Evolutionary conservation across 2,797 vertebrate species (phyloP).

Genomic region (Scleropages formosus): DNA sequence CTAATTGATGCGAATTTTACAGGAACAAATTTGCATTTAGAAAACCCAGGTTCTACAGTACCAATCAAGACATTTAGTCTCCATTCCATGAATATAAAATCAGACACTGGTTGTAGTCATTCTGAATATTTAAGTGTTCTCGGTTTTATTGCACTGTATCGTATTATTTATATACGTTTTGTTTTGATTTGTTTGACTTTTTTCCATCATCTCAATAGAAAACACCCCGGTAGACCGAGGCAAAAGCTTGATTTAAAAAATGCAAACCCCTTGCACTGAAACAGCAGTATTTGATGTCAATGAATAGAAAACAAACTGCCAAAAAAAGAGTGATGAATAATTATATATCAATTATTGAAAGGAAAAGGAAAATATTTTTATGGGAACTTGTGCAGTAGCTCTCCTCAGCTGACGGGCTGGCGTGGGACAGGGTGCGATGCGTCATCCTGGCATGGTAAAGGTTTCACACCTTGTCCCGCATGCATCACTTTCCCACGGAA

Average conservation of each 20-base stretch:
- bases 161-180: neutral
- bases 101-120: neutral
- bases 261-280: neutral
- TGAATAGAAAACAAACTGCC: no score
- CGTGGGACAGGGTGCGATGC: neutral
- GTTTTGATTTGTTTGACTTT: no score
- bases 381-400: neutral
- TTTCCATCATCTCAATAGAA: neutral
- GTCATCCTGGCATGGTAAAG: neutral
- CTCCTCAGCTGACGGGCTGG: neutral
- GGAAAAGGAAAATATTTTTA: neutral
- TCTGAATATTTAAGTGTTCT: neutral
- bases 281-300: no score
- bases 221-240: neutral
- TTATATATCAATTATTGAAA: neutral
- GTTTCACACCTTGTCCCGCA: neutral
- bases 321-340: no score
- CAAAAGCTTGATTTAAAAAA: neutral
- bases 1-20: conserved; percentile 32
- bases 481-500: neutral
- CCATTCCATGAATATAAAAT: neutral
- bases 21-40: conserved; percentile 35
- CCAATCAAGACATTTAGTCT: conserved; percentile 2
- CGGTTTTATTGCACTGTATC: neutral
- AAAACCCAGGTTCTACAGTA: neutral